phyloP scores from a whole-genome alignment of 1,140 invertebrate genomes.

The Diploscapter pachys region DNA sequence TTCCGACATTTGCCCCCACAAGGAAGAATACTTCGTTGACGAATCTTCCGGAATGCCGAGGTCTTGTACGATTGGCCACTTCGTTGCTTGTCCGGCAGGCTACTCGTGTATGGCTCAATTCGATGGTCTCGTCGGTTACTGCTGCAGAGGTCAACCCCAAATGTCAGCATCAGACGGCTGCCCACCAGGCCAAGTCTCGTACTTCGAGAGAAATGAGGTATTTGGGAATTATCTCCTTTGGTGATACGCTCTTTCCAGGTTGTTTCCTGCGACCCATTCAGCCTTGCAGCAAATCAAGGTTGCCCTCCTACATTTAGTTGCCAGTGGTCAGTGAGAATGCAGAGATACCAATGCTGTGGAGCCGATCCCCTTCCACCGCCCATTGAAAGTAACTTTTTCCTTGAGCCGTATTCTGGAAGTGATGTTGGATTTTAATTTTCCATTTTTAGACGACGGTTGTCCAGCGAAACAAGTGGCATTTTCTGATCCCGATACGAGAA shows the following conservation, averaged over 20 bases:
- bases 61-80: slow-evolving; percentile 38
- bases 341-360: slow-evolving; percentile 39
- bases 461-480: slow-evolving; percentile 34
- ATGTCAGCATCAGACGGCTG: slow-evolving; percentile 27
- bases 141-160: slow-evolving; percentile 33
- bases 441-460: slow-evolving; percentile 31
- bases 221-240: too few species aligned
- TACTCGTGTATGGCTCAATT: slow-evolving; percentile 35
- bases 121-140: slow-evolving; percentile 35
- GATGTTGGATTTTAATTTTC: background rate
- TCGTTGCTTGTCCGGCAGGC: slow-evolving; percentile 37
- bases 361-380: slow-evolving; percentile 30
- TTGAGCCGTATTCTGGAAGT: background rate
- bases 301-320: slow-evolving; percentile 33
- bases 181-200: slow-evolving; percentile 37
- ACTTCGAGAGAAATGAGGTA: slow-evolving; percentile 39
- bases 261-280: slow-evolving; percentile 36
- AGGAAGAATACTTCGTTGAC: slow-evolving; percentile 38
- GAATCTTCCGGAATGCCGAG: slow-evolving; percentile 33
- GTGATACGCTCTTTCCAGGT: slow-evolving; percentile 4
- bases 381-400: slow-evolving; percentile 27
- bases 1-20: slow-evolving; percentile 34
- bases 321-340: slow-evolving; percentile 36
- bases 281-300: slow-evolving; percentile 26
- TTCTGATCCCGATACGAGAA: slow-evolving; percentile 34